These are phyloP conservation scores for Synodontis membranacea DNA, from an alignment of 2,113 vertebrate species.

Conservation along the genomic window DNA sequence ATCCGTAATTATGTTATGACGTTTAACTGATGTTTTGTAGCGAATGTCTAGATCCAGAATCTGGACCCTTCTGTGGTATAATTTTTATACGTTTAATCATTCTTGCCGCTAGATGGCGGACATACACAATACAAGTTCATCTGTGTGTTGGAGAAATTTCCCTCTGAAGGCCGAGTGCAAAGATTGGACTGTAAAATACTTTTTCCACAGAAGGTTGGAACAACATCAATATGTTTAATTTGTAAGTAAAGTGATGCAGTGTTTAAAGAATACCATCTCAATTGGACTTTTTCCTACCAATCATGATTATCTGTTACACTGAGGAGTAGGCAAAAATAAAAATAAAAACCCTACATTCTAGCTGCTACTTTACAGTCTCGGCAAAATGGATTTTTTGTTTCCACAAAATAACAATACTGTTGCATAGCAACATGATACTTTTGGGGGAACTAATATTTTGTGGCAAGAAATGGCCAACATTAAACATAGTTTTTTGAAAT, in stretches of 20 bases:
- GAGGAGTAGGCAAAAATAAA: not conserved
- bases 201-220: not conserved
- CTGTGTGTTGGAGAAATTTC: not conserved
- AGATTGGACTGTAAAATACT: not conserved
- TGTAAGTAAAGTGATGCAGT: not conserved
- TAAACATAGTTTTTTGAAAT: not conserved
- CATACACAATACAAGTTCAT: not conserved
- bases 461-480: not conserved
- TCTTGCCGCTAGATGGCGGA: constrained; percentile 9
- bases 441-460: not conserved
- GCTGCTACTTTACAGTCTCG: not conserved
- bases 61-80: not conserved
- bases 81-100: not conserved
- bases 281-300: not conserved
- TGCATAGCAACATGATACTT: not conserved
- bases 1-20: not conserved
- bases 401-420: not conserved
- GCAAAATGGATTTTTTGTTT: not conserved
- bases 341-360: not conserved
- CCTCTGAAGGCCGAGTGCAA: not conserved
- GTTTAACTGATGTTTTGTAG: not conserved
- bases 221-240: not conserved
- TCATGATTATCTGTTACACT: not conserved
- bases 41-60: not conserved
- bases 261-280: not conserved